Evolutionary conservation across 2,888 invertebrate species (phyloP), one percentile per base, ranked within the genome.

Genomic region (Netelia melanura): DNA sequence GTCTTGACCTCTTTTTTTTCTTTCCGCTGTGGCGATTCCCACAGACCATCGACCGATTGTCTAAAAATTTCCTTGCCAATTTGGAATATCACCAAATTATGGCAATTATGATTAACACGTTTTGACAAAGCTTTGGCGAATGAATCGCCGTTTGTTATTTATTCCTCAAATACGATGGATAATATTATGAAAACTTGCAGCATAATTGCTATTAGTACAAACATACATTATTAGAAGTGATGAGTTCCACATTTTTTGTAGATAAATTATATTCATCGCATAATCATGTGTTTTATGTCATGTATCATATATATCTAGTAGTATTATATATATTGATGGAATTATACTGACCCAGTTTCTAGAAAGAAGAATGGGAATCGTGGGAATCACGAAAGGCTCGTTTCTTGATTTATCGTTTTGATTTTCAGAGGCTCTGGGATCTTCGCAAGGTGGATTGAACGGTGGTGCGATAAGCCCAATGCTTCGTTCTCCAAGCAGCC

Each of bases 401-500:
- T n/a, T 58, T 21, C 10, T 10, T 30, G 25, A 62, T 58, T 58
- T 65, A 52, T 80, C 30, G n/a, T 58, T 68, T n/a, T 44, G 8
- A 44, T 64, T 89, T 90, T 21, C 85, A 92, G 93, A 93, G 58
- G 88, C 87, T 71, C 88, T 91, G 75, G 86, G 87, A 23, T 90
- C 91, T 2, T 89, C 89, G 21, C 87, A 88, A 30, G 90, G 90
- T 44, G 86, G 87, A 74, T 89, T 89, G 11, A 91, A 92, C 67
- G 91, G 90, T 9, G 91, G 89, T 64, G 86, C 91, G 52, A 89
- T 89, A 30, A 93, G 92, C 81, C 93, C 93, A 44, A 91, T 92
- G 89, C 89, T 93, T 81, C 91, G 93, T 62, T 93, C 93, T 48
- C 88, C 92, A 10, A 93, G 93, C 80, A 93, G 92, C 84, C 88